phyloP scores from a whole-genome alignment of 2,888 invertebrate genomes.

The Chymomyza amoena region DNA sequence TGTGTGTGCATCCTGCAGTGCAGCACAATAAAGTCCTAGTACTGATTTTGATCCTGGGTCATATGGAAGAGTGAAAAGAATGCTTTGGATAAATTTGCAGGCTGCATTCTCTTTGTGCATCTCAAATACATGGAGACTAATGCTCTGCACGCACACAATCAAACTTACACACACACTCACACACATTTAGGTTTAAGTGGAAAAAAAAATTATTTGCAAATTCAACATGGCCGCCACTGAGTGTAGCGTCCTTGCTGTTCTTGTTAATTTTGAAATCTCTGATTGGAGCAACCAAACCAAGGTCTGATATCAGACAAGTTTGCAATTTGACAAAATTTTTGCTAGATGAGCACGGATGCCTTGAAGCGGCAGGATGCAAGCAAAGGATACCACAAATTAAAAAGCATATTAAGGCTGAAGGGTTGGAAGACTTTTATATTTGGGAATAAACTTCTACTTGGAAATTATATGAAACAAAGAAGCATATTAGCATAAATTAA shows the following conservation, averaged over 20 bases:
- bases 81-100: not conserved
- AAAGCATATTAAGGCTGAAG: not conserved
- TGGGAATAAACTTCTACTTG: no score
- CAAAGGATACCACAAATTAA: no score
- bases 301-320: conserved; percentile 46
- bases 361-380: no score
- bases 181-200: conserved; percentile 4
- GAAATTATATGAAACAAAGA: no score
- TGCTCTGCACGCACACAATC: not conserved
- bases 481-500: no score
- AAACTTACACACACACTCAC: not conserved
- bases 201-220: conserved; percentile 62
- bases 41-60: not conserved
- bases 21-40: not conserved
- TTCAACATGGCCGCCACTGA: conserved; percentile 44
- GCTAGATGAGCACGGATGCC: conserved; percentile 8
- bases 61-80: not conserved
- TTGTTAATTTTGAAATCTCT: conserved; percentile 61
- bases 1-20: not conserved
- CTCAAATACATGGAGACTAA: not conserved
- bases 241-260: conserved; percentile 44
- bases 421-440: no score
- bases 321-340: conserved; percentile 60
- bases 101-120: not conserved
- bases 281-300: conserved; percentile 10